Percentiles rank a stretch among this genome's conserved stretches.
Conservation (phyloP, 2,797 vertebrate species). For the Pseudopleuronectes americanus region DNA sequence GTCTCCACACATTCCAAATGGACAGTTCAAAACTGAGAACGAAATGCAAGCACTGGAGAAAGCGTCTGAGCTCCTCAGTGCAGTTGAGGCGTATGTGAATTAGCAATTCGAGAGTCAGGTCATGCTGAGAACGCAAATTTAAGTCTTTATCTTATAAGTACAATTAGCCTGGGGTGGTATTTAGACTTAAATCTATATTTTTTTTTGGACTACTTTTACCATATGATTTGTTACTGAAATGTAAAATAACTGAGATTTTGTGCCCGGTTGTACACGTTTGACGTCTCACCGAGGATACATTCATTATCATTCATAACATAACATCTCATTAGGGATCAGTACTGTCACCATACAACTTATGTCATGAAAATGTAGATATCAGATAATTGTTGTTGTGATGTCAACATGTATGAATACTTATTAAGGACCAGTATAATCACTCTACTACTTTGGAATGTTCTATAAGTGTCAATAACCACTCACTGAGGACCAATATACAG, state of each 20-base stretch:
- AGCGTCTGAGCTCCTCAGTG: slow-evolving; percentile 72
- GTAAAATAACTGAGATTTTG: not conserved
- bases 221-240: not conserved
- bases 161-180: not conserved
- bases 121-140: not conserved
- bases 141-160: not conserved
- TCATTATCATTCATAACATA: too few species aligned
- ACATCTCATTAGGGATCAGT: too few species aligned
- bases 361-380: not conserved
- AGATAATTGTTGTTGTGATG: not conserved
- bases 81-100: slow-evolving; percentile 74
- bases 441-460: not conserved
- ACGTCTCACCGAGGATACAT: too few species aligned
- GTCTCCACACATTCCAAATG: slow-evolving; percentile 83
- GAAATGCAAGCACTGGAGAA: slow-evolving; percentile 66
- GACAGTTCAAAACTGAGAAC: slow-evolving; percentile 63
- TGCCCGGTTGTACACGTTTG: not conserved
- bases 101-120: slow-evolving; percentile 28
- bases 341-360: not conserved
- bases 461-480: not conserved
- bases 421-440: not conserved
- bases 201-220: not conserved
- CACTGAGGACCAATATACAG: not conserved
- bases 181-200: not conserved
- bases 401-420: not conserved